Evolutionary conservation across 2,797 vertebrate species (phyloP).

Genomic region (Sciaenops ocellatus): DNA sequence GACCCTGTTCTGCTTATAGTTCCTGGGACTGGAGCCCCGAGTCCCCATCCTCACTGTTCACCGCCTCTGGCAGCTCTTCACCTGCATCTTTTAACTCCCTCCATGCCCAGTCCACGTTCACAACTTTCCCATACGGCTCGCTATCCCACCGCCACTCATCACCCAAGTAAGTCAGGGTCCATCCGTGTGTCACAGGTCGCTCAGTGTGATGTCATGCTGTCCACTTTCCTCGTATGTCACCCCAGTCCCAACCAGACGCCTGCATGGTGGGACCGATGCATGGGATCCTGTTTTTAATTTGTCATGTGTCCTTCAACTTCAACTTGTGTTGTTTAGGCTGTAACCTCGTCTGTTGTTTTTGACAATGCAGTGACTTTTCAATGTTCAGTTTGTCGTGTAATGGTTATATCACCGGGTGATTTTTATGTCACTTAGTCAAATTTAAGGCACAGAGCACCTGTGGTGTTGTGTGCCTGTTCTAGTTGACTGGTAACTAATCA

Average conservation of each 20-base stretch:
- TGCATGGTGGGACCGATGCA: slow-evolving; percentile 74
- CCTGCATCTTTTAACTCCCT: slow-evolving; percentile 86
- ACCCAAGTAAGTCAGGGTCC: slow-evolving; percentile 84
- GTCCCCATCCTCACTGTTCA: slow-evolving; percentile 83
- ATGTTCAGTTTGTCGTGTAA: slow-evolving; percentile 31
- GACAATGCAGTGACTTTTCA: slow-evolving; percentile 50
- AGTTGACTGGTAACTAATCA: slow-evolving; percentile 37
- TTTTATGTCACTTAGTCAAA: slow-evolving; percentile 20
- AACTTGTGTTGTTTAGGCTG: slow-evolving; percentile 12
- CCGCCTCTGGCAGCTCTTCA: slow-evolving; percentile 84
- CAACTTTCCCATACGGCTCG: slow-evolving; percentile 82
- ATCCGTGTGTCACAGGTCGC: slow-evolving; percentile 61
- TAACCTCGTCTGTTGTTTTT: slow-evolving; percentile 18
- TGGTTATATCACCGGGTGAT: slow-evolving; percentile 9
- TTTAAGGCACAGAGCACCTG: slow-evolving; percentile 31
- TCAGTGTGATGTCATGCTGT: slow-evolving; percentile 67
- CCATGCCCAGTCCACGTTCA: slow-evolving; percentile 85
- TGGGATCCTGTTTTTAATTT: slow-evolving; percentile 58
- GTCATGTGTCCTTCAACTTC: slow-evolving; percentile 13
- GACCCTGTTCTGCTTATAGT: slow-evolving; percentile 80
- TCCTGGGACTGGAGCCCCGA: slow-evolving; percentile 85
- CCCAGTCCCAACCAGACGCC: slow-evolving; percentile 37
- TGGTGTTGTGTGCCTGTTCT: slow-evolving; percentile 36
- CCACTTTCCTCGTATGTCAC: slow-evolving; percentile 22
- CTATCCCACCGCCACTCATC: slow-evolving; percentile 84